Base-by-base conservation (phyloP, 1,140 invertebrate species). In the Scaptomyza pallida region DNA sequence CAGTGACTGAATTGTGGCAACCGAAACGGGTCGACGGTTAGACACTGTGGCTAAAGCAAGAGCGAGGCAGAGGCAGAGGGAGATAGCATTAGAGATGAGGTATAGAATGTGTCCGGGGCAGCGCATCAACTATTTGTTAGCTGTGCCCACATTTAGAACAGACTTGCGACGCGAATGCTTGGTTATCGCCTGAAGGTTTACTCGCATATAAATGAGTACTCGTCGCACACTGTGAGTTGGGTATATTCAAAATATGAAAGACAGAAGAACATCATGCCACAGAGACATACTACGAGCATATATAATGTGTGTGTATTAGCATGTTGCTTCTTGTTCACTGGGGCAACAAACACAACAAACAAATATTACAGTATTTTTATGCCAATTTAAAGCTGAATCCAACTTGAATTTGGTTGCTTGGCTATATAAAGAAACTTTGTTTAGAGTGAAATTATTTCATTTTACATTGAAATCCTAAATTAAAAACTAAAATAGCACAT, bases 51-150 rank as follows among this genome's bases (percentile, higher is more conserved):
- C 0, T 26, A 9, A n/a, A n/a, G n/a, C n/a, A n/a, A n/a, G n/a
- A n/a, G n/a, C n/a, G n/a, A n/a, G n/a, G n/a, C n/a, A n/a, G n/a
- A n/a, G n/a, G n/a, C n/a, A n/a, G n/a, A n/a, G n/a, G n/a, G n/a
- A n/a, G n/a, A n/a, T n/a, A n/a, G n/a, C n/a, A n/a, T n/a, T n/a
- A 13, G 23, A 6, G 1, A 2, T 10, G 6, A 17, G 3, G n/a
- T n/a, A 12, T 21, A 1, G 44, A 2, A 44, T n/a, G 12, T 41
- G 37, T 21, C 43, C 33, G 3, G 50, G 52, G 45, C 15, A 37
- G 44, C 35, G 56, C 47, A 61, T 62, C 71, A 71, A 78, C 67
- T 50, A 64, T 70, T 74, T 73, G 70, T 68, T 61, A 67, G 75
- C 40, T 48, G 45, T n/a, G 44, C 47, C 19, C 50, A 59, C 35